These are phyloP conservation scores for Actenoides hombroni DNA, from an alignment of 2,113 vertebrate genomes.

Conservation along the genomic window DNA sequence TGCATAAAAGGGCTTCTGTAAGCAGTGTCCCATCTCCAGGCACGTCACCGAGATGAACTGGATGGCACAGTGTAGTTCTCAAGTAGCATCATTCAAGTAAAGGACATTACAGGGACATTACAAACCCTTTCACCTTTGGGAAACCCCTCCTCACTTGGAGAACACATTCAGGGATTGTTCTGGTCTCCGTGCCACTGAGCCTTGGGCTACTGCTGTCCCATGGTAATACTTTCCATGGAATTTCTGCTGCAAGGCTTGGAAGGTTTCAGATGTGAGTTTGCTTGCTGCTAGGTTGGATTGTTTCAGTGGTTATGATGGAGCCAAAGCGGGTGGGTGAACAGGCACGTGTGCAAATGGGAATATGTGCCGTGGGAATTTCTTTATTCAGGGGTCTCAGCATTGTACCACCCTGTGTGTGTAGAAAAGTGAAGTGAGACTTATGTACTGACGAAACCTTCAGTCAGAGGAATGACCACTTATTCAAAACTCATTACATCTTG, in stretches of 20 bases:
- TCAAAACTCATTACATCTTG: neutral
- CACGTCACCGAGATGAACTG: neutral
- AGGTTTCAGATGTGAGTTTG: neutral
- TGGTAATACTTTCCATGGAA: neutral
- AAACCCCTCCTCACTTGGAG: neutral
- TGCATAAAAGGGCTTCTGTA: constrained; percentile 27
- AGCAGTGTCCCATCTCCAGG: neutral
- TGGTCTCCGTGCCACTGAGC: neutral
- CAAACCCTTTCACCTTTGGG: constrained; percentile 3
- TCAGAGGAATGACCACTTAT: neutral
- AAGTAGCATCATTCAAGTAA: neutral
- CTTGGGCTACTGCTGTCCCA: neutral
- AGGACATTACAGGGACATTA: constrained; percentile 39
- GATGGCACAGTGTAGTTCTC: neutral
- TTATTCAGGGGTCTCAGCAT: neutral
- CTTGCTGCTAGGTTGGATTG: neutral
- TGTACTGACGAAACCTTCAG: neutral
- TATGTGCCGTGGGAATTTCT: neutral
- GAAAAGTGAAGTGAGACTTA: neutral
- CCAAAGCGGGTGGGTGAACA: fast-evolving
- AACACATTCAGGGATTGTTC: constrained; percentile 45
- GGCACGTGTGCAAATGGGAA: fast-evolving
- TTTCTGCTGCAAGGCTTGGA: neutral
- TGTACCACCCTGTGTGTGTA: neutral
- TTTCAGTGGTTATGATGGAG: neutral